Base-by-base conservation (phyloP, 2,888 invertebrate genomes). In the Apodemia mormo region DNA sequence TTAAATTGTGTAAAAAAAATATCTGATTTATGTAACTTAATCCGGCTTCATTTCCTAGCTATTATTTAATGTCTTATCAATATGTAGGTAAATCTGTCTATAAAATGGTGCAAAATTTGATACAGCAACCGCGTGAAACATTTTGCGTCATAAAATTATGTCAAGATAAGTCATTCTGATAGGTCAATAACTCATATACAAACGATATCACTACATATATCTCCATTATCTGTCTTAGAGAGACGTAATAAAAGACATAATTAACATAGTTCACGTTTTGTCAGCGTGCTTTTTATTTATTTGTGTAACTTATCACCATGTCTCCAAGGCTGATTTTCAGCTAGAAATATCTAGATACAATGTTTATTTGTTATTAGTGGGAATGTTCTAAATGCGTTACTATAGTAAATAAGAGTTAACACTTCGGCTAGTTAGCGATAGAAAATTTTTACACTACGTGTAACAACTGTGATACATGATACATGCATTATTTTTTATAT, bases 311-410 rank as follows among this genome's bases (percentile, higher is more conserved):
- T 61, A 61, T 61, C 61, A 61, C 58, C 56, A 56, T 12, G 61
- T 61, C 61, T 61, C 33, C 30, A 61, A 61, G 61, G 61, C 33
- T 61, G 61, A 29, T 61, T 61, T 61, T 61, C 10, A 61, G 14
- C 61, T 61, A 61, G 61, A 61, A 30, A 61, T 33, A 61, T 61
- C 61, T 61, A 61, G 61, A 33, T 30, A 61, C 30, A 61, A 61
- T 61, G 30, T 61, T 61, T 30, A 33, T 33, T 33, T 30, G 12
- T 61, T 30, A 30, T 61, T 61, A 61, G 61, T 33, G 29, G 14
- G 5, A 5, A 30, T 30, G 12, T 33, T 30, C 61, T 61, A 61
- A 61, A 30, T 61, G 4, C 9, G 61, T 33, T 30, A 61, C 33
- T 61, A 14, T 10, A n/a, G 29, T 56, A 33, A 33, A 30, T 33